Percentiles rank a stretch among this genome's conserved stretches.
These are phyloP conservation scores for Coracopsis vasa DNA, from an alignment of 2,113 vertebrate species.

Conservation along the genomic window DNA sequence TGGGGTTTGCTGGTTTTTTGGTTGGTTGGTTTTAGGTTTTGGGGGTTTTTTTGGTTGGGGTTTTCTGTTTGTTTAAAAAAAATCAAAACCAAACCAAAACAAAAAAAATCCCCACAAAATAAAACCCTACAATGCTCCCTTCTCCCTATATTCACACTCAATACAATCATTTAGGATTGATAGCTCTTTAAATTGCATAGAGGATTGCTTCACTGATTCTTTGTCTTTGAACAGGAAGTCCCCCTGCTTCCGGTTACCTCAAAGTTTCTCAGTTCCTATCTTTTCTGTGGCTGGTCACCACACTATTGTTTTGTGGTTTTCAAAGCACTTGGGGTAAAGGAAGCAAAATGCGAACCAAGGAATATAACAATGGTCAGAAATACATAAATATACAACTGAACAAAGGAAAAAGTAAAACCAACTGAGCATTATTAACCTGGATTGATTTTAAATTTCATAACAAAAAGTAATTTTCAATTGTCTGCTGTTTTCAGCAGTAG, in stretches of 20 bases:
- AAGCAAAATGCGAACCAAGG: not conserved
- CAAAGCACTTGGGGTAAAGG: not conserved
- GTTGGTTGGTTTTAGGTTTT: not conserved
- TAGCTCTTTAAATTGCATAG: not conserved
- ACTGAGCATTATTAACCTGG: not conserved
- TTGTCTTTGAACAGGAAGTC: not conserved
- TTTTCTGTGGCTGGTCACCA: not conserved
- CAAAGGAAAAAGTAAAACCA: not conserved
- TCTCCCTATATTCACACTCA: not conserved
- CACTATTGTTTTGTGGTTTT: not conserved
- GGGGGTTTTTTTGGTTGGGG: not conserved
- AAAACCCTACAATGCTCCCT: not conserved
- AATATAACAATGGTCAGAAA: not conserved
- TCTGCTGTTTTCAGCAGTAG: not conserved
- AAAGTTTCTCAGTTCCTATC: not conserved
- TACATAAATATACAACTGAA: not conserved
- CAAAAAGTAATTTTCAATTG: not conserved
- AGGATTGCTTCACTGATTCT: not conserved
- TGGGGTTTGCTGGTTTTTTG: not conserved
- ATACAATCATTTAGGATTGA: not conserved
- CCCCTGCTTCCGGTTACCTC: not conserved
- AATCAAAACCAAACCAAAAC: not conserved
- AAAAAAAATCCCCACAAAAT: not conserved
- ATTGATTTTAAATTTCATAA: not conserved
- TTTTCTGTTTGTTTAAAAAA: not conserved